Evolutionary conservation across 1,140 invertebrate genomes (phyloP).

Genomic region (Pseudachorutes palmiensis): DNA sequence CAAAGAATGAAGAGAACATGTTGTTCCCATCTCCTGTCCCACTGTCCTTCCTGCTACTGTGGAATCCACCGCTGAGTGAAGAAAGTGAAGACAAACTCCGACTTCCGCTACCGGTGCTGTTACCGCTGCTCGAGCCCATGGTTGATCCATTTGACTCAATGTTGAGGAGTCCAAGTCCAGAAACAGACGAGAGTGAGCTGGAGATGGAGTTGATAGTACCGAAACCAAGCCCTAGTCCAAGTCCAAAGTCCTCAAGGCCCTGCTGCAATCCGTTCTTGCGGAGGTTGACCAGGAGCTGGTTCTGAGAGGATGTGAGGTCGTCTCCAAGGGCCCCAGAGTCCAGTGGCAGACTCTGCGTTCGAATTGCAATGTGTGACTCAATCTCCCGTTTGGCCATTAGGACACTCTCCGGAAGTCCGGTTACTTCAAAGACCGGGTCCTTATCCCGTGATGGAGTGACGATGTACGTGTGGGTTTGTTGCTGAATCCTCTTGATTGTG

Average conservation of each 20-base stretch:
- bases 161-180: constrained; percentile 37
- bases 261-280: constrained; percentile 50
- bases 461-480: constrained; percentile 98
- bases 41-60: constrained; percentile 1
- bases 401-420: constrained; percentile 92
- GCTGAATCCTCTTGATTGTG: constrained; percentile 98
- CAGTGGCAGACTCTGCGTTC: constrained; percentile 64
- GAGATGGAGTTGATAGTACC: constrained; percentile 37
- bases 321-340: constrained; percentile 40
- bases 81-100: constrained; percentile 34
- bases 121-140: constrained; percentile 25
- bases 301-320: too few species aligned
- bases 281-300: constrained; percentile 54
- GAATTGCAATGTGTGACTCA: constrained; percentile 91
- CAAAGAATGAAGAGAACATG: constrained; percentile 34
- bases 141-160: constrained; percentile 29
- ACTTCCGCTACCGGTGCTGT: constrained; percentile 20
- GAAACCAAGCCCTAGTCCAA: constrained; percentile 27
- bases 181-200: constrained; percentile 42
- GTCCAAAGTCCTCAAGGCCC: constrained; percentile 26
- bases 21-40: not conserved
- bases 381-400: constrained; percentile 91
- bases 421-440: constrained; percentile 98
- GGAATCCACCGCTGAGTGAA: constrained; percentile 35
- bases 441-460: constrained; percentile 96